These are phyloP conservation scores for Propithecus deckenii DNA, from an alignment of 2,797 vertebrate species.

Conservation along the genomic window DNA sequence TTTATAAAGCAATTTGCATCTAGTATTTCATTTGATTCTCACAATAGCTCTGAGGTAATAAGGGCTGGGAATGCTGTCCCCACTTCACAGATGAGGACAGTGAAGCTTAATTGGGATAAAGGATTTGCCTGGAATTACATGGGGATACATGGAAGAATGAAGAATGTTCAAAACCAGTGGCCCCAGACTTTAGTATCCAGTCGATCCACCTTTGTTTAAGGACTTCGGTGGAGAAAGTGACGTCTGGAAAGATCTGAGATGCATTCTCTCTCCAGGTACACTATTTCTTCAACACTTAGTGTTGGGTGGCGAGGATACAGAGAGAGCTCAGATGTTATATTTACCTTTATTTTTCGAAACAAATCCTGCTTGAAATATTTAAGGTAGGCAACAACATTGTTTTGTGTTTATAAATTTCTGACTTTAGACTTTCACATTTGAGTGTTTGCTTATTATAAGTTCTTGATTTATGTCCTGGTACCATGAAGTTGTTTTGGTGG, in stretches of 20 bases:
- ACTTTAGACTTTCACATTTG: constrained; percentile 14
- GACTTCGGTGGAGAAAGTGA: neutral
- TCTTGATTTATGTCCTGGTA: neutral
- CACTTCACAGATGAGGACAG: neutral
- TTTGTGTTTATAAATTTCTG: neutral
- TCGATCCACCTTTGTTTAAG: neutral
- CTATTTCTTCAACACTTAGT: neutral
- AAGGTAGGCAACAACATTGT: neutral
- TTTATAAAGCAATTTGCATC: neutral
- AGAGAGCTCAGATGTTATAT: neutral
- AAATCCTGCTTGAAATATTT: neutral
- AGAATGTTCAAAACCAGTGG: neutral
- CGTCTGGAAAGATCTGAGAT: neutral
- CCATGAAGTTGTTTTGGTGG: neutral
- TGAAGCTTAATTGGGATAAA: neutral
- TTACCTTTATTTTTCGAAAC: neutral
- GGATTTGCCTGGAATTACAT: neutral
- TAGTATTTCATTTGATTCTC: neutral
- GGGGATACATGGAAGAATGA: neutral
- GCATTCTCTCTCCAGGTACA: neutral
- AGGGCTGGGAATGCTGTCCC: neutral
- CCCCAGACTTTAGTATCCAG: neutral
- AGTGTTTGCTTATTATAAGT: neutral
- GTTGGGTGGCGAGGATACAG: neutral
- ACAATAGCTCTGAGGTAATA: neutral